Evolutionary conservation across 2,888 invertebrate genomes (phyloP).

Genomic region (Lasioglossum marginatum): DNA sequence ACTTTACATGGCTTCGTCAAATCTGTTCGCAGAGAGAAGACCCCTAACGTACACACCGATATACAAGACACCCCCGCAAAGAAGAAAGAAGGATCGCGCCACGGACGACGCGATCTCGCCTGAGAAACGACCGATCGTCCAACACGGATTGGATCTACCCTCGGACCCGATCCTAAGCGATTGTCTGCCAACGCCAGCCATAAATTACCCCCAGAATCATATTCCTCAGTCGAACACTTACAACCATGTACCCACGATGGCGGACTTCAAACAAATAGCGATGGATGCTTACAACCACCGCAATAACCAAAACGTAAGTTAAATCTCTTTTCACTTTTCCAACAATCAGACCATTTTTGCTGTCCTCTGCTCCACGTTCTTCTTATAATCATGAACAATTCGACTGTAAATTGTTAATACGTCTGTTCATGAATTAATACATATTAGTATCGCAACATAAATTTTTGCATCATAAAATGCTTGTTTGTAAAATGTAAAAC

Average conservation of each 20-base stretch:
- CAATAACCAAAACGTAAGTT: slow-evolving; percentile 81
- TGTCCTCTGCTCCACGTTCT: neutral
- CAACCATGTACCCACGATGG: slow-evolving; percentile 79
- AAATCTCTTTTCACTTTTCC: no score
- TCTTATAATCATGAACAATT: neutral
- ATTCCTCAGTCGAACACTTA: slow-evolving; percentile 72
- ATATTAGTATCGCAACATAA: no score
- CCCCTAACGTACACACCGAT: slow-evolving; percentile 81
- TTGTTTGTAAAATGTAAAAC: no score
- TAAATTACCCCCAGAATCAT: slow-evolving; percentile 74
- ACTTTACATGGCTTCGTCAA: slow-evolving; percentile 73
- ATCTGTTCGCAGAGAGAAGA: slow-evolving; percentile 80
- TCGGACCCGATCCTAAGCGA: slow-evolving; percentile 76
- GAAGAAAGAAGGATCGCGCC: slow-evolving; percentile 77
- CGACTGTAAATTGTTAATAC: no score
- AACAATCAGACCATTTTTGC: neutral
- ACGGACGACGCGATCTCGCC: slow-evolving; percentile 74
- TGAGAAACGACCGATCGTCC: slow-evolving; percentile 80
- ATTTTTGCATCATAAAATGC: no score
- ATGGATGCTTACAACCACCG: slow-evolving; percentile 82
- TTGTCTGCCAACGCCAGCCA: slow-evolving; percentile 72
- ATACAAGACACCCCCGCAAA: slow-evolving; percentile 82
- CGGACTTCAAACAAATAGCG: slow-evolving; percentile 82
- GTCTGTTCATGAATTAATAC: no score
- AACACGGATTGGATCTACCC: slow-evolving; percentile 77